Evolutionary conservation across 2,797 vertebrate species (phyloP).

Genomic region (Premnoplex brunnescens): DNA sequence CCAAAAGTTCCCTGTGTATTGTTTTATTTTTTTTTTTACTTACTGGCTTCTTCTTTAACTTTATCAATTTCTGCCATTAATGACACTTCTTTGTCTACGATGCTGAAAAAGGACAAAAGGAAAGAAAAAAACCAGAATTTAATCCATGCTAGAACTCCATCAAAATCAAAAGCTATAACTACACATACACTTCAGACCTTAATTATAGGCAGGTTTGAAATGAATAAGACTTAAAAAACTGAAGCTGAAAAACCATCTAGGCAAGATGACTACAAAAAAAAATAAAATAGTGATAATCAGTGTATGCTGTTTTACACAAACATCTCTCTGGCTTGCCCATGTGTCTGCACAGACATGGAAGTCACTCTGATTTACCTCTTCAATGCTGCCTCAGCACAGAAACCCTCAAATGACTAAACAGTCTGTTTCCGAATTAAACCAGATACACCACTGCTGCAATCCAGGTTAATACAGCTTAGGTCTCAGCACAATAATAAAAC

Average conservation of each 20-base stretch:
- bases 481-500: neutral
- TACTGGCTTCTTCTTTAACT: slow-evolving; percentile 85
- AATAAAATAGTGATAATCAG: neutral
- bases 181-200: neutral
- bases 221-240: neutral
- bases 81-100: slow-evolving; percentile 83
- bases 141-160: slow-evolving; percentile 20
- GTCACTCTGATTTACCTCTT: neutral
- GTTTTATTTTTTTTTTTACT: slow-evolving; percentile 66
- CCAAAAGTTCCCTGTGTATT: neutral
- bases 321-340: neutral
- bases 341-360: neutral
- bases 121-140: slow-evolving; percentile 7
- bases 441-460: neutral
- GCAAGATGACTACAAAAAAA: neutral
- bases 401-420: neutral
- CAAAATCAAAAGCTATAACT: neutral
- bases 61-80: slow-evolving; percentile 84
- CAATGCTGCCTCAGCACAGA: neutral
- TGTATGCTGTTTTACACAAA: neutral
- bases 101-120: slow-evolving; percentile 67
- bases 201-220: neutral
- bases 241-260: neutral
- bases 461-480: neutral
- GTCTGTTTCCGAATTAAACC: neutral